Base-by-base conservation (phyloP, 2,888 invertebrate species). In the Xylophagus ater region DNA sequence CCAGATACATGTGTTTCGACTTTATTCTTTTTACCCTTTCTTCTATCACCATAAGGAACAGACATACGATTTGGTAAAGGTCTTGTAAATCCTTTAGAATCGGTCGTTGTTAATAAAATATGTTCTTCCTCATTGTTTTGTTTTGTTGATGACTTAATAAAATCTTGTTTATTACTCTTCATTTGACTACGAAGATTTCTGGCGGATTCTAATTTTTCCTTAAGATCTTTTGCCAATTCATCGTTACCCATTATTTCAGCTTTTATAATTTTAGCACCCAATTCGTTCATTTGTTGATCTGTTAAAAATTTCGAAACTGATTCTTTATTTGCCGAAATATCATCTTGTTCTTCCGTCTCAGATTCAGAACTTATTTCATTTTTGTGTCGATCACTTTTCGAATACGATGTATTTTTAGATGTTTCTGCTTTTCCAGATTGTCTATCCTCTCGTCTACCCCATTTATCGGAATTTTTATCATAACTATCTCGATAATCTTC, bases 191-290 rank as follows among this genome's bases (percentile, higher is more conserved):
- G 58, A 9, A 53, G 65, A 40, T 71, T 67, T 50, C 81, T 72
- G 1, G 87, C 86, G 17, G 65, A 65, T 47, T 84, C 81, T 29
- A 94, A 62, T 59, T 88, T 79, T 3, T 62, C 55, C 62, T 85
- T 86, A 31, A 94, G 65, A 55, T 84, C 74, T 24, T 62, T 57
- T 0, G 81, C 81, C 37, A 82, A 58, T 45, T 73, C 72, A 56
- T 60, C 65, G 58, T 94, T 79, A 13, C 92, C 94, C 72, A 90
- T 75, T 51, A 98, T 76, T 73, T 97, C 93, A 10, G 96, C 94
- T 68, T 92, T 92, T 0, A 97, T 69, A 46, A 93, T 75, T 66
- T 84, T 89, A 2, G 94, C 90, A 26, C 81, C 89, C 28, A 98
- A 60, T 51, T 81, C 78, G 65, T 97, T 98, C 73, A 92, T 76